Percentiles rank a stretch among this genome's conserved stretches.
These are phyloP conservation scores for Abrostola tripartita DNA, from an alignment of 2,888 invertebrate species.

Conservation along the genomic window DNA sequence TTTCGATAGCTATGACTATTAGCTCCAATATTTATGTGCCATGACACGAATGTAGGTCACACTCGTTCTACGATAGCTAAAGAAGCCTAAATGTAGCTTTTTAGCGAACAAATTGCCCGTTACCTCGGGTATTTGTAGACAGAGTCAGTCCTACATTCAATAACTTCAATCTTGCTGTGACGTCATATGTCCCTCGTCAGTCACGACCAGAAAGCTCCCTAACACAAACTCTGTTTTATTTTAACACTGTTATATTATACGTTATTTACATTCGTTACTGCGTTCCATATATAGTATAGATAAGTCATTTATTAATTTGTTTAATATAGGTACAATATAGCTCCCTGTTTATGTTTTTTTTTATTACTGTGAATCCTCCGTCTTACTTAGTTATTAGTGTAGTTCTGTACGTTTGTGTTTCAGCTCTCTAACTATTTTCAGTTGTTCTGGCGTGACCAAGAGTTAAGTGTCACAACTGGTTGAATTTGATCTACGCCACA, in stretches of 20 bases:
- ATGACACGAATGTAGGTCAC: constrained; percentile 16
- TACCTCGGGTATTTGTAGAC: not conserved
- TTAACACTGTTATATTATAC: not conserved
- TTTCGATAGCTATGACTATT: constrained; percentile 43
- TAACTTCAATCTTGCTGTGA: not conserved
- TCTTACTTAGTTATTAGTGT: not conserved
- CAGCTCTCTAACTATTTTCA: not conserved
- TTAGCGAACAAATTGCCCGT: not conserved
- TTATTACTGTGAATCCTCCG: not conserved
- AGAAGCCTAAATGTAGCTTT: not conserved
- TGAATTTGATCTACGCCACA: no score
- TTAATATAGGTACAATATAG: no score
- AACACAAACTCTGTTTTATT: not conserved
- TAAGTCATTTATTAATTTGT: no score
- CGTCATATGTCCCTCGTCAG: not conserved
- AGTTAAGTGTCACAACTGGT: not conserved
- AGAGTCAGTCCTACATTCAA: constrained; percentile 1
- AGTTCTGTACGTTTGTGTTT: not conserved
- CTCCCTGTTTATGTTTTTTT: no score
- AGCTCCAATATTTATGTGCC: constrained; percentile 37
- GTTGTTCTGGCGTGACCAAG: not conserved
- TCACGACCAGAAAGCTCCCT: constrained; percentile 1
- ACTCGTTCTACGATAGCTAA: constrained; percentile 5
- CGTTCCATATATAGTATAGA: not conserved
- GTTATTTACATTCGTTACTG: constrained; percentile 3